Conservation (phyloP, 2,888 invertebrate genomes). For the Xanthorhoe spadicearia region DNA sequence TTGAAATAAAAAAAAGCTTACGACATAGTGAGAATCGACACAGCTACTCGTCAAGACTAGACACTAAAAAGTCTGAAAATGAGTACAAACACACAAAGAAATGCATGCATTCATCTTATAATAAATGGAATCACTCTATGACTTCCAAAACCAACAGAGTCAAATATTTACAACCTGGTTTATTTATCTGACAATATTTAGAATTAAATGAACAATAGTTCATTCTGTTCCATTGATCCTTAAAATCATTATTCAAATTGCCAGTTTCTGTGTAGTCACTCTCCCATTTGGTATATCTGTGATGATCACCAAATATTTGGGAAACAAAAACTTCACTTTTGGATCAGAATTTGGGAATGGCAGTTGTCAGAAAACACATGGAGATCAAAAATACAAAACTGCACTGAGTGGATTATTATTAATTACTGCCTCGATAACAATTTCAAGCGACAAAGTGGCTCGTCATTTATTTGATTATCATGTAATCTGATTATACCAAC, state of each 20-base stretch:
- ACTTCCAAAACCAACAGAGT: constrained; percentile 72
- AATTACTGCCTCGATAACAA: constrained; percentile 2
- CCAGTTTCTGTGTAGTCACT: constrained; percentile 1
- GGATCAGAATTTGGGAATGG: constrained; percentile 1
- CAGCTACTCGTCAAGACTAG: constrained; percentile 78
- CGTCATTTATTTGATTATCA: constrained; percentile 38
- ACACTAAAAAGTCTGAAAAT: constrained; percentile 79
- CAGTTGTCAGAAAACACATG: constrained; percentile 24
- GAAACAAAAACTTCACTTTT: background rate
- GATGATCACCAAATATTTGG: background rate
- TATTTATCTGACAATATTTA: constrained; percentile 21
- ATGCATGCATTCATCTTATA: constrained; percentile 83
- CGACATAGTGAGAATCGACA: constrained; percentile 77
- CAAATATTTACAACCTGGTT: constrained; percentile 70
- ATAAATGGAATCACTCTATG: constrained; percentile 83
- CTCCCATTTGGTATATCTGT: background rate
- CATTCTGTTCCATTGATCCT: constrained; percentile 6
- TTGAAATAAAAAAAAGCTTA: constrained; percentile 70
- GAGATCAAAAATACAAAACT: constrained; percentile 50
- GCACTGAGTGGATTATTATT: constrained; percentile 37
- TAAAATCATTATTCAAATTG: constrained; percentile 3
- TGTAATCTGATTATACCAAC: constrained; percentile 49
- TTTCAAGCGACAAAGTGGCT: background rate
- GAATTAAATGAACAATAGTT: constrained; percentile 4
- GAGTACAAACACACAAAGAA: constrained; percentile 82